These are phyloP conservation scores for Gila orcuttii DNA, from an alignment of 2,113 vertebrate species.

Conservation along the genomic window DNA sequence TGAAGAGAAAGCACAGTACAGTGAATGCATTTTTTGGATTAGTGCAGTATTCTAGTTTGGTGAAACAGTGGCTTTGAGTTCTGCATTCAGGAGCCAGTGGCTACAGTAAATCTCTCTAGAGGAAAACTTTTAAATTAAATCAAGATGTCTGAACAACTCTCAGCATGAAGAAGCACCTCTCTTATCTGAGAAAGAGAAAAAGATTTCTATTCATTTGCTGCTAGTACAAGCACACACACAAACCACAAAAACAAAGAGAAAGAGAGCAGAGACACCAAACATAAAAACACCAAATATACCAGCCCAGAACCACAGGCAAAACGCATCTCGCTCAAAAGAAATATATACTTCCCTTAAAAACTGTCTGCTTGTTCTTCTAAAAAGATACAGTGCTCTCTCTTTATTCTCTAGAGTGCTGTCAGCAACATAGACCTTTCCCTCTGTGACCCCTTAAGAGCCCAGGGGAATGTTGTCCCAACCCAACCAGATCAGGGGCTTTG, in stretches of 20 bases:
- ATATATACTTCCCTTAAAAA: background rate
- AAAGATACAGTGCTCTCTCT: background rate
- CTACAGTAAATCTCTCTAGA: constrained; percentile 1
- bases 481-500: background rate
- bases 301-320: background rate
- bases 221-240: constrained; percentile 2
- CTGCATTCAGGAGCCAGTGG: constrained; percentile 18
- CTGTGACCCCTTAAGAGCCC: constrained; percentile 6
- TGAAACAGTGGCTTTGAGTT: background rate
- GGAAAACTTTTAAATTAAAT: constrained; percentile 20
- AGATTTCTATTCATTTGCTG: background rate
- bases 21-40: background rate
- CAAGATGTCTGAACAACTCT: constrained; percentile 5
- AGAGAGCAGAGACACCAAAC: background rate
- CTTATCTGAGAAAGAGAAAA: background rate
- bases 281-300: constrained; percentile 1
- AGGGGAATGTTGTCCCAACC: background rate
- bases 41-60: background rate
- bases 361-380: background rate
- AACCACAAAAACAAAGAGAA: background rate
- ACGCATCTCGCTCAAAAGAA: background rate
- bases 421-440: constrained; percentile 18
- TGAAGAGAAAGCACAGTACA: no score
- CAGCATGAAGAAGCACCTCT: background rate
- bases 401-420: constrained; percentile 1